A percentile compares a stretch with the other conserved stretches of the same genome.
These are phyloP conservation scores for Lutjanus campechanus DNA, from an alignment of 2,797 vertebrate species.

Conservation along the genomic window DNA sequence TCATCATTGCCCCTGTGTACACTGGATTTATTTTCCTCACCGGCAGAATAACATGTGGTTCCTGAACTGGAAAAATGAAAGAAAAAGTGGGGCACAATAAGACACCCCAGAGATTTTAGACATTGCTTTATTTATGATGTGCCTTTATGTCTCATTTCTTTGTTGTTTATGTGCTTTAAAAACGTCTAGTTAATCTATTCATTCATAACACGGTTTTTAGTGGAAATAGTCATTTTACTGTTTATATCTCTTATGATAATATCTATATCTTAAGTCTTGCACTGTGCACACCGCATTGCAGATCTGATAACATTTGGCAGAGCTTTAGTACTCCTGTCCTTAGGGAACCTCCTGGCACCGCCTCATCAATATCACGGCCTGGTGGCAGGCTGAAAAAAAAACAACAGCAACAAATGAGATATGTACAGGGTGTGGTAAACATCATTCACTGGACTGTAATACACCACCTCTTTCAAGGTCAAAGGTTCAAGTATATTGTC, in stretches of 20 bases:
- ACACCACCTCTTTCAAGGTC: neutral
- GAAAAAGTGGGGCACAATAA: neutral
- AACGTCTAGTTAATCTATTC: neutral
- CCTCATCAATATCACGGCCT: constrained; percentile 37
- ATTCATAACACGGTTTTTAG: neutral
- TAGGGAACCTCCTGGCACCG: constrained; percentile 38
- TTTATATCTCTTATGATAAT: neutral
- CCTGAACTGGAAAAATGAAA: neutral
- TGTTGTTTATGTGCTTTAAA: neutral
- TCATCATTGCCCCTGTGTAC: neutral
- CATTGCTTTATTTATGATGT: neutral
- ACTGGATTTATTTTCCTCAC: neutral
- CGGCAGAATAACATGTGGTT: neutral
- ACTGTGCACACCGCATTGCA: constrained; percentile 48
- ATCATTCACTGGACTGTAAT: neutral
- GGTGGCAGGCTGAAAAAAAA: constrained; percentile 11
- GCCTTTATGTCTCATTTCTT: too few species aligned
- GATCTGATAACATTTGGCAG: constrained; percentile 49
- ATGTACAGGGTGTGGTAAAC: neutral
- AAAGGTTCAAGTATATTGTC: neutral
- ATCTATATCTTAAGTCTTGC: neutral
- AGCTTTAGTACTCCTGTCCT: constrained; percentile 37
- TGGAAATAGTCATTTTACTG: constrained; percentile 2
- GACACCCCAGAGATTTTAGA: neutral
- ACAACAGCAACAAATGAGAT: constrained; percentile 11